Evolutionary conservation across 2,888 invertebrate genomes (phyloP).

Genomic region (Pachycephus smyrnensis): DNA sequence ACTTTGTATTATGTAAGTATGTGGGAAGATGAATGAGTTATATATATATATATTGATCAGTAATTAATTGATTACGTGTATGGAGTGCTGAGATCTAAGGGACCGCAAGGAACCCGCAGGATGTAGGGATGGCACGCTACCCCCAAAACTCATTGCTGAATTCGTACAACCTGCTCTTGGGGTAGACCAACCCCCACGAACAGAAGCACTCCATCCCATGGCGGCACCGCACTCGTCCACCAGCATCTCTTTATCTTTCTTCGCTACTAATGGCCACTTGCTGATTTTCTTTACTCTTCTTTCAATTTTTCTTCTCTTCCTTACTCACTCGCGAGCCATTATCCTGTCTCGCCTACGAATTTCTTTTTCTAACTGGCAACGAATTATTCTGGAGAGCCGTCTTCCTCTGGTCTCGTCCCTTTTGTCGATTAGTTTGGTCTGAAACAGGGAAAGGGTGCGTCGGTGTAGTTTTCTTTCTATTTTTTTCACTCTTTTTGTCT

Average conservation of each 20-base stretch:
- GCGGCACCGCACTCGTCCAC: slow-evolving; percentile 59
- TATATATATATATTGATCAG: neutral
- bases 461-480: neutral
- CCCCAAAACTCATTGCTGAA: slow-evolving; percentile 62
- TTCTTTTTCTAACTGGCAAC: neutral
- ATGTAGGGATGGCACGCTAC: slow-evolving; percentile 63
- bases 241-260: slow-evolving; percentile 45
- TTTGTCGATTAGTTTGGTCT: neutral
- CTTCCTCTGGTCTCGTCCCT: neutral
- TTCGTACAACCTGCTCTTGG: slow-evolving; percentile 57
- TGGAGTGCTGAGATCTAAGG: slow-evolving; percentile 60
- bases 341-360: neutral
- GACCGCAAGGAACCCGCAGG: slow-evolving; percentile 61
- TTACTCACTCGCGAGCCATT: neutral
- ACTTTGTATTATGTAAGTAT: neutral
- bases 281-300: neutral
- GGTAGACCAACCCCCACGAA: slow-evolving; percentile 60
- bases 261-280: slow-evolving; percentile 14
- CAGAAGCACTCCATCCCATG: slow-evolving; percentile 43
- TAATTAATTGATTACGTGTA: slow-evolving; percentile 46
- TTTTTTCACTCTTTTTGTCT: neutral
- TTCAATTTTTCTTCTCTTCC: neutral
- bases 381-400: neutral
- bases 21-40: neutral
- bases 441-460: neutral